Evolutionary conservation across 2,888 invertebrate genomes (phyloP).

Genomic region (Toxonevra muliebris): DNA sequence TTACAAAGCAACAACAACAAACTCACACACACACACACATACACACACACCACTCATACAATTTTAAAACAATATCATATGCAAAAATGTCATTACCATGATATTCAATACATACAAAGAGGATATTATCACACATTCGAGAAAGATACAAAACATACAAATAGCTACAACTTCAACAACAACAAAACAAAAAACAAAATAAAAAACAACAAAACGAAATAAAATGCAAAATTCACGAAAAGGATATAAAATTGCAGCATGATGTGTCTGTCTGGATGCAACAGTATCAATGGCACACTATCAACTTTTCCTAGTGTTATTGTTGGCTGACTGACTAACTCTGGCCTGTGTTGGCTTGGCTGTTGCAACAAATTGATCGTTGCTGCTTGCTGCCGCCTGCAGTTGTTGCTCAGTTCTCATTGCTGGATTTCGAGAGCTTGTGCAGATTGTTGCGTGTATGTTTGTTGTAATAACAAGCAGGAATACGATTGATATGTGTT

Average conservation of each 20-base stretch:
- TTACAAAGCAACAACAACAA: slow-evolving; percentile 18
- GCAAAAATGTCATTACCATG: slow-evolving; percentile 26
- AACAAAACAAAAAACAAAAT: too few relatives aligned
- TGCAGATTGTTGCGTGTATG: not conserved
- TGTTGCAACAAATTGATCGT: slow-evolving; percentile 7
- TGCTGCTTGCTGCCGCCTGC: not conserved
- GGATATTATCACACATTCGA: too few relatives aligned
- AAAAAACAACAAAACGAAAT: slow-evolving; percentile 17
- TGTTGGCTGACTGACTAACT: too few relatives aligned
- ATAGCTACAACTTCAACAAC: too few relatives aligned
- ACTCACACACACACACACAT: not conserved
- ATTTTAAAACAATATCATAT: slow-evolving; percentile 1
- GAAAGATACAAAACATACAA: too few relatives aligned
- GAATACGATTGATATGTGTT: too few relatives aligned
- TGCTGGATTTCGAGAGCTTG: not conserved
- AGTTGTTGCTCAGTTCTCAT: slow-evolving; percentile 9
- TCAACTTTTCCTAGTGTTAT: too few relatives aligned
- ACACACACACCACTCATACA: slow-evolving; percentile 2
- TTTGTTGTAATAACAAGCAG: not conserved
- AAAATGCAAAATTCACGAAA: slow-evolving; percentile 27
- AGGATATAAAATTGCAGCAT: slow-evolving; percentile 35
- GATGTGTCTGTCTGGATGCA: not conserved
- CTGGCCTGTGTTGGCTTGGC: too few relatives aligned
- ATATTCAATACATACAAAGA: slow-evolving; percentile 20
- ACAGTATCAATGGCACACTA: too few relatives aligned